Base-by-base conservation (phyloP, 2,113 vertebrate species). In the Morone chrysops region DNA sequence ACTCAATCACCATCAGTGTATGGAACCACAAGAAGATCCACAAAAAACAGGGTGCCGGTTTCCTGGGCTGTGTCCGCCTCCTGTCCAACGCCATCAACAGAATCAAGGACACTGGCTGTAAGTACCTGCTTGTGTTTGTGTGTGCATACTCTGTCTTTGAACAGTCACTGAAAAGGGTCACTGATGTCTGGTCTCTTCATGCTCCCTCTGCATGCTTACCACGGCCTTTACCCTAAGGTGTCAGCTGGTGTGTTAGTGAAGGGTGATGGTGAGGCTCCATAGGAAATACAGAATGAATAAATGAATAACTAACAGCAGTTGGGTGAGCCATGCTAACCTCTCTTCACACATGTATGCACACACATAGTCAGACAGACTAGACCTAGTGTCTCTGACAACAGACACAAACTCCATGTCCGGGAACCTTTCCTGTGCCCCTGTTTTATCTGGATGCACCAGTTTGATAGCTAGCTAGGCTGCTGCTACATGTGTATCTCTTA, bases 21-120 rank as follows among this genome's bases (percentile, higher is more conserved):
- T 99, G 98, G 98, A 99, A 99, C 94, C 97, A 99, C 94, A 99
- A 99, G 95, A 99, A 99, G 94, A 99, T 99, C 84, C 98, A 99
- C 94, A 99, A 99, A 96, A 99, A 99, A 92, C 98, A 99, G 90
- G 98, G 98, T 14, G 98, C 98, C 41, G 98, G 98, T 43, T 99
- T 99, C 94, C 96, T 99, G 75, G 98, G 98, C 85, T 99, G 98
- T 84, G 97, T 99, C 51, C 97, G 98, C 41, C 98, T 99, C 83
- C 96, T 99, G 80, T 99, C 98, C 78, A 99, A 98, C 0, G 96
- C 97, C 75, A 99, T 99, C 95, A 99, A 97, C 90, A 96, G 98
- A 91, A 97, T 99, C 87, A 99, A 99, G 96, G 98, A 99, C 95
- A 99, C 98, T 87, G 98, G 98, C 92, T 99, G 98, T 99, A 92